Conservation (phyloP, 2,888 invertebrate species). For the Lepidocyrtoides sp. region DNA sequence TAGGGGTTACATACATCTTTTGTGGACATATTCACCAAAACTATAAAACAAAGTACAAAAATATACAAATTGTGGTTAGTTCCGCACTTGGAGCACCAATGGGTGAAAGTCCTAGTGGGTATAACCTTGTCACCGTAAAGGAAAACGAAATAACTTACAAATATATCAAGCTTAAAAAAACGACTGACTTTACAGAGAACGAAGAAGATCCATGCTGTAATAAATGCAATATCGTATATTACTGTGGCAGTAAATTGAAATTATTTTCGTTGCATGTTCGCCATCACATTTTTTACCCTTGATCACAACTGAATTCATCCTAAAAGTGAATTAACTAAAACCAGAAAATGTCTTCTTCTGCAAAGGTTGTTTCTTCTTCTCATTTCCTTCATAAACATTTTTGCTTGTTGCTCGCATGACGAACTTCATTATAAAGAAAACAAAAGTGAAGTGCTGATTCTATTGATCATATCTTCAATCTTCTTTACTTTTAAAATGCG, state of each 20-base stretch:
- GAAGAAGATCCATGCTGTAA: not conserved
- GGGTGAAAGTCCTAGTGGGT: constrained; percentile 87
- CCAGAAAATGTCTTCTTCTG: not conserved
- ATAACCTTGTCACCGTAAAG: constrained; percentile 87
- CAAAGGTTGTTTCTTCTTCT: not conserved
- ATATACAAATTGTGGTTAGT: constrained; percentile 86
- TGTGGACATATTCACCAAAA: constrained; percentile 88
- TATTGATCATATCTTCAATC: constrained; percentile 57
- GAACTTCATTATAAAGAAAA: constrained; percentile 47
- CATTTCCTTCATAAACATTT: not conserved
- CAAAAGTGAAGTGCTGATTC: not conserved
- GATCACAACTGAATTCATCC: too few species aligned
- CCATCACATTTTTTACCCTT: too few species aligned
- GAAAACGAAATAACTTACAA: constrained; percentile 85
- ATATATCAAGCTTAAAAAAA: constrained; percentile 81
- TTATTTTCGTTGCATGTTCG: not conserved
- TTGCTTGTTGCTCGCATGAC: constrained; percentile 43
- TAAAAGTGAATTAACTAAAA: not conserved
- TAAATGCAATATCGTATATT: constrained; percentile 23
- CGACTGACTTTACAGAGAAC: not conserved
- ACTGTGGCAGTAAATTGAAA: too few species aligned
- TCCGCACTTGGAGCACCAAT: constrained; percentile 87
- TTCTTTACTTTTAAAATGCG: constrained; percentile 70
- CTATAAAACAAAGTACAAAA: constrained; percentile 86
- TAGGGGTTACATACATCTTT: constrained; percentile 87